Evolutionary conservation across 2,113 vertebrate species (phyloP), one percentile per base, ranked within the genome.

Genomic region (Takifugu flavidus): DNA sequence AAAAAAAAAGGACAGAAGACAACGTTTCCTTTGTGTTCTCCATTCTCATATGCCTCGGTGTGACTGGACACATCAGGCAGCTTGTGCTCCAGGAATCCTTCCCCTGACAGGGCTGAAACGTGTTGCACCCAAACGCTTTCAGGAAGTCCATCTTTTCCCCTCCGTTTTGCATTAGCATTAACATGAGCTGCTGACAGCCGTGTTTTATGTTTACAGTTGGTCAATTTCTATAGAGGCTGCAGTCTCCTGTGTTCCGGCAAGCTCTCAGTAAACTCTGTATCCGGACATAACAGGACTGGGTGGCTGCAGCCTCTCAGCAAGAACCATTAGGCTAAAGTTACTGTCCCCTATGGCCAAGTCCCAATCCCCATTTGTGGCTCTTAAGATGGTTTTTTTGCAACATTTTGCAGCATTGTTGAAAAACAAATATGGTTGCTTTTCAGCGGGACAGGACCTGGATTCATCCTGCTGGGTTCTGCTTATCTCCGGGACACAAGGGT

Each of bases 261-360:
- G 44, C 56, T 70, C 67, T 60, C 82, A 83, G 70, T 61, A 39
- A 43, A 71, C 62, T 49, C 49, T 44, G 60, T 7, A 42, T 73
- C 79, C 53, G 65, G 66, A 72, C 25, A 53, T 49, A 56, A 50
- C 59, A 64, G 13, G 45, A n/a, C 45, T n/a, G n/a, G 47, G 6
- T 2, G 47, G 70, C 59, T 64, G 63, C 26, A 49, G 51, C 63
- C 61, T 71, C 50, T 82, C 58, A 62, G 59, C 70, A 66, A 77
- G 67, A 87, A 79, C 80, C 82, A 89, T 88, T 87, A 87, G 77
- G 54, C 34, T 57, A 56, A 65, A 75, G 59, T 63, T 53, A 59
- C 72, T 61, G 72, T 75, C 60, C 73, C 70, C 63, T 39, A 60
- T 75, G 74, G 72, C 53, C 65, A 42, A 28, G 49, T 61, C 55